Percentiles rank a stretch among this genome's conserved stretches.
Conservation (phyloP, 2,888 invertebrate genomes). For the Cerceris ruficornis region DNA sequence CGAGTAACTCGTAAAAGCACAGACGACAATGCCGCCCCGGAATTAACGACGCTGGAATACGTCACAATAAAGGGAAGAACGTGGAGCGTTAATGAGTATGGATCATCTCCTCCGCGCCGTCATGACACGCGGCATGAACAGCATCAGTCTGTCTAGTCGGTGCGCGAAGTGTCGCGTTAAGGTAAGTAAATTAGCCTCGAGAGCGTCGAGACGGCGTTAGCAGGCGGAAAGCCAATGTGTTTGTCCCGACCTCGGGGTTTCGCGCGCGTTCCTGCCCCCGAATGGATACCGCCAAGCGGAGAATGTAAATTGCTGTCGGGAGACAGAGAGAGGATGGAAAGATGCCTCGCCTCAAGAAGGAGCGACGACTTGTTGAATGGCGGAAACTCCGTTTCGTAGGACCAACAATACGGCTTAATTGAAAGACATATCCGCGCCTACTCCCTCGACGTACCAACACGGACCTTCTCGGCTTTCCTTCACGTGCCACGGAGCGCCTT, state of each 20-base stretch:
- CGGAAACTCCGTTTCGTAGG: slow-evolving; percentile 51
- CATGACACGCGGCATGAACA: slow-evolving; percentile 33
- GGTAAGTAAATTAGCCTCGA: slow-evolving; percentile 46
- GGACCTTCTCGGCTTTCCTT: background rate
- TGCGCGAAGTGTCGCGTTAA: slow-evolving; percentile 35
- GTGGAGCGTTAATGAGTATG: slow-evolving; percentile 37
- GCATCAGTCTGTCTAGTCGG: slow-evolving; percentile 33
- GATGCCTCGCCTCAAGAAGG: slow-evolving; percentile 46
- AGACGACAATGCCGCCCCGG: background rate
- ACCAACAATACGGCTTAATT: slow-evolving; percentile 60
- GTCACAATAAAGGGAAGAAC: slow-evolving; percentile 5
- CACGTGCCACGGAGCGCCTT: background rate
- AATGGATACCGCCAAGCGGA: slow-evolving; percentile 14
- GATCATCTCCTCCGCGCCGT: slow-evolving; percentile 22
- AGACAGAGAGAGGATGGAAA: slow-evolving; percentile 46
- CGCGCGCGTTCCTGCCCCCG: slow-evolving; percentile 2
- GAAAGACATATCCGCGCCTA: slow-evolving; percentile 38
- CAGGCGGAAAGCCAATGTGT: slow-evolving; percentile 17
- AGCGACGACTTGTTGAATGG: slow-evolving; percentile 68
- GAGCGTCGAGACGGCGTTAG: slow-evolving; percentile 25
- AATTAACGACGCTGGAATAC: background rate
- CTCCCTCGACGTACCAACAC: background rate
- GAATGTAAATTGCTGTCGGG: slow-evolving; percentile 46
- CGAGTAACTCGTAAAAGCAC: too few species aligned
- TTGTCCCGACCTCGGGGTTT: slow-evolving; percentile 5